Evolutionary conservation across 2,113 vertebrate species (phyloP).

Genomic region (Coreoperca whiteheadi): DNA sequence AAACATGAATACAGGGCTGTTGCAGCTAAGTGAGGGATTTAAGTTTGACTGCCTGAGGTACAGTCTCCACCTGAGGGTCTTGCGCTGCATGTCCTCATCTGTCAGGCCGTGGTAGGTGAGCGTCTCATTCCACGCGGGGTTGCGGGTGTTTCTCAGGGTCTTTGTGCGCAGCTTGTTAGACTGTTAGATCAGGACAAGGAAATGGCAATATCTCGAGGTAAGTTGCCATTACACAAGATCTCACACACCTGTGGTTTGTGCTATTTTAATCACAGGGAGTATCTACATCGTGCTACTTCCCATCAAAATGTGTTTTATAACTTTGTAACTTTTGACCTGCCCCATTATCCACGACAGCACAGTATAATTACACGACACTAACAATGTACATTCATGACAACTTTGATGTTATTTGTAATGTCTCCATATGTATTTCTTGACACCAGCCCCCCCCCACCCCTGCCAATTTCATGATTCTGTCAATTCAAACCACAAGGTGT

Average conservation of each 20-base stretch:
- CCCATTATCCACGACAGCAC: neutral
- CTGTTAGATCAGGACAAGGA: conserved; percentile 73
- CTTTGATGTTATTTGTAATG: neutral
- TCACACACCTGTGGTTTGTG: conserved; percentile 3
- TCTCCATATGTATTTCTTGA: neutral
- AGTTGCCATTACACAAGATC: neutral
- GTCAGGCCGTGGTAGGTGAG: conserved; percentile 96
- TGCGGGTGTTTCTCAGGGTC: conserved; percentile 95
- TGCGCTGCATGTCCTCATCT: conserved; percentile 96
- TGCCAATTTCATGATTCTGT: neutral
- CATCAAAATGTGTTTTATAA: neutral
- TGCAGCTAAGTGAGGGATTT: conserved; percentile 1
- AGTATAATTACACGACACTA: neutral
- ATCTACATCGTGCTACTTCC: neutral
- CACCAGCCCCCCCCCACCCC: neutral
- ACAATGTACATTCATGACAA: neutral
- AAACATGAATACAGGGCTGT: neutral
- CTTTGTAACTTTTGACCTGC: no score
- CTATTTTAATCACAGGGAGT: neutral
- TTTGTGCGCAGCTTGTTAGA: conserved; percentile 97
- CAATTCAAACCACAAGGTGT: conserved; percentile 73
- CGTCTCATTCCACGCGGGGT: conserved; percentile 94
- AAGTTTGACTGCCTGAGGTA: neutral
- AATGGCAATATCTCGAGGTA: conserved; percentile 6
- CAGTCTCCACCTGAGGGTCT: conserved; percentile 90